Evolutionary conservation across 2,797 vertebrate species (phyloP).

Genomic region (Leuciscus waleckii): DNA sequence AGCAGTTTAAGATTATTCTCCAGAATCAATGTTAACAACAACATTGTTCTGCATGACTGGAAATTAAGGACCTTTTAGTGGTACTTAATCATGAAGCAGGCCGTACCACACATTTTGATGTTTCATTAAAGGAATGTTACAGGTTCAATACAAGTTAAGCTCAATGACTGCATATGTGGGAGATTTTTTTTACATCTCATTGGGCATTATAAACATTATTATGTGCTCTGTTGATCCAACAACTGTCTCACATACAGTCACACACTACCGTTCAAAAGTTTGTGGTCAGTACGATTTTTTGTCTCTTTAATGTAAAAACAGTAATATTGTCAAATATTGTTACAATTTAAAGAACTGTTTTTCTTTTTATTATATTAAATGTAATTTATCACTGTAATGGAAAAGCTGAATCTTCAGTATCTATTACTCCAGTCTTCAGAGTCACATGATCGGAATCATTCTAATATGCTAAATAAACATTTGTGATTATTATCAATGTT

Average conservation of each 20-base stretch:
- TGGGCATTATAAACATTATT: neutral
- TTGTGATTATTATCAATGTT: neutral
- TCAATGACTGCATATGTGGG: neutral
- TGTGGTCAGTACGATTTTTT: too few species aligned
- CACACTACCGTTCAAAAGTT: neutral
- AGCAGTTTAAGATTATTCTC: conserved; percentile 53
- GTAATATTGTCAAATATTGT: neutral
- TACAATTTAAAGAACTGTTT: neutral
- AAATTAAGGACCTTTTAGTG: conserved; percentile 41
- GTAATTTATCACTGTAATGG: neutral
- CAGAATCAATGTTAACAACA: conserved; percentile 37
- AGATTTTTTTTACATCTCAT: neutral
- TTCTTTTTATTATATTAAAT: neutral
- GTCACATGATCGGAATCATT: neutral
- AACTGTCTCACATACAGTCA: neutral
- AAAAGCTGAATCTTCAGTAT: neutral
- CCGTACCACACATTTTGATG: conserved; percentile 34
- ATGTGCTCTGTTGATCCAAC: neutral
- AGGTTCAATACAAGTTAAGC: neutral
- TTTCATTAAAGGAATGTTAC: conserved; percentile 15
- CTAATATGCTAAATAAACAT: neutral
- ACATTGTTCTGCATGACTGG: conserved; percentile 46
- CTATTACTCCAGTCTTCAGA: neutral
- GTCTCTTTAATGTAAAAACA: neutral
- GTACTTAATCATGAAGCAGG: conserved; percentile 44